Base-by-base conservation (phyloP, 1,140 invertebrate genomes). In the Coenobita brevimanus region DNA sequence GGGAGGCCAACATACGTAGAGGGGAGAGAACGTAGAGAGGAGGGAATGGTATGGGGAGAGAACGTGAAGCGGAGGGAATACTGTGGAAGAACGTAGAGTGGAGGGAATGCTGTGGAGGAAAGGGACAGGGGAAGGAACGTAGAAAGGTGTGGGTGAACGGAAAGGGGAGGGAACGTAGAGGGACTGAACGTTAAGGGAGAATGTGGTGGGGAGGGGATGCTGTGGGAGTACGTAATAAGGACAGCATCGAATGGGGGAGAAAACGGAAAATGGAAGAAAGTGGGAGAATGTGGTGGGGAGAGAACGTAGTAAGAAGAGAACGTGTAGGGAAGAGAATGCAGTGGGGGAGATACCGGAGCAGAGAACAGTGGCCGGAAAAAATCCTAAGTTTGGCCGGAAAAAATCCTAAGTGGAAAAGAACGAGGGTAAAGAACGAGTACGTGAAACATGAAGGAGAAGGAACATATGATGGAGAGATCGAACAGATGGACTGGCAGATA, bases 241-340 rank as follows among this genome's bases (percentile, higher is more conserved):
- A 41, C 30, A 60, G 41, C 57, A 67, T 33, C 27, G 60, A 43
- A 57, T 41, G 60, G 64, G 50, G 64, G 43, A 73, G 46, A 38
- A 43, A 57, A 67, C 50, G 81, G 54, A 43, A 30, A 33, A 73
- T 30, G 46, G 81, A 73, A 46, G 62, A 33, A 24, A 67, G 30
- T 6, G 30, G 69, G 46, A 36, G 46, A 73, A 33, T 30, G 50
- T 21, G n/a, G 46, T n/a, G 54, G 27, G 36, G 64, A 36, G 41
- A 57, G 38, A 54, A 6, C 36, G 17, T 27, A 10, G 21, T 4
- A 24, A n/a, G 21, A 33, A n/a, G 46, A 50, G 46, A 50, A 17
- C 6, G 17, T 17, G 6, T 6, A 17, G 46, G 46, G 17, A 17
- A 50, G 46, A 50, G 46, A 50, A 50, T 8, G 17, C 46, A 50